Conservation (phyloP, 2,113 vertebrate species). For the Larimichthys crocea region DNA sequence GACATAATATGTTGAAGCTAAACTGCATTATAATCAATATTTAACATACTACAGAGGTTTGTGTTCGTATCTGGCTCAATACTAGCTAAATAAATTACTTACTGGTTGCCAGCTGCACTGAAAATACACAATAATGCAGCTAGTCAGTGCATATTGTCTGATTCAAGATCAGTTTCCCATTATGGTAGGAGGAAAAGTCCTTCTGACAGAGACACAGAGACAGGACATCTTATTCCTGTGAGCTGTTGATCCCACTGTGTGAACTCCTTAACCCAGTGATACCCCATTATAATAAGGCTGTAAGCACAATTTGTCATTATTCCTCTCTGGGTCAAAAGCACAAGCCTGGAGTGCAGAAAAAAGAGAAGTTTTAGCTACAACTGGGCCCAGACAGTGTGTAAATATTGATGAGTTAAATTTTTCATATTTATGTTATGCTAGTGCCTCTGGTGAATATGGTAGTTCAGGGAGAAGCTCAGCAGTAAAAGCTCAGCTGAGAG, state of each 20-base stretch:
- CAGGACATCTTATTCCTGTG: constrained; percentile 9
- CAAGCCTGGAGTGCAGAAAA: neutral
- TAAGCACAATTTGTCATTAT: constrained; percentile 19
- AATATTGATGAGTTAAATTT: constrained; percentile 65
- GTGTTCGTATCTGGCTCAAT: constrained; percentile 13
- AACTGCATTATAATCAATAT: constrained; percentile 54
- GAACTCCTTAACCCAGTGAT: constrained; percentile 41
- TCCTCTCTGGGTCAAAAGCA: constrained; percentile 38
- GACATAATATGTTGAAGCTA: constrained; percentile 27
- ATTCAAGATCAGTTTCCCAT: constrained; percentile 13
- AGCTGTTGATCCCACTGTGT: constrained; percentile 35
- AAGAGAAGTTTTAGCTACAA: constrained; percentile 16
- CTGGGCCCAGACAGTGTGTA: constrained; percentile 23
- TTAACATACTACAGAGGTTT: constrained; percentile 30
- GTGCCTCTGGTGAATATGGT: constrained; percentile 21
- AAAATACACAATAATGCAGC: constrained; percentile 14
- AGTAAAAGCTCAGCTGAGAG: constrained; percentile 17
- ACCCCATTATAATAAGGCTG: neutral
- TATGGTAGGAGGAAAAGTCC: neutral
- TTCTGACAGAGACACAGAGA: constrained; percentile 41
- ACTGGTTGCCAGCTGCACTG: constrained; percentile 25
- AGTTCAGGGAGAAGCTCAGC: constrained; percentile 24
- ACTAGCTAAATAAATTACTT: constrained; percentile 2
- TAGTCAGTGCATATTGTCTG: neutral
- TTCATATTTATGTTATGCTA: constrained; percentile 51